Conservation (phyloP, 1,140 invertebrate genomes). For the Cydia fagiglandana region DNA sequence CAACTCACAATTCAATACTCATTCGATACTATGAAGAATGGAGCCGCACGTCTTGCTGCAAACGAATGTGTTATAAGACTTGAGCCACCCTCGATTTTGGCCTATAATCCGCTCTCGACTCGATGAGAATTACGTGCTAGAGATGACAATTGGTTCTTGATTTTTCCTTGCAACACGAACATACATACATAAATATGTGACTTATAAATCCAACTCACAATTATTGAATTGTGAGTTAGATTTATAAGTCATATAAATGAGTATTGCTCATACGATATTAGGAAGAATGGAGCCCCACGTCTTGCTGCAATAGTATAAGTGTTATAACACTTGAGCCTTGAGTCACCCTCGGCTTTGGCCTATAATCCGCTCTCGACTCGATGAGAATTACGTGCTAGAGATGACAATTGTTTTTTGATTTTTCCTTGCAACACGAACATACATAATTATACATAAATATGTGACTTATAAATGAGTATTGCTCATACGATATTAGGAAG, state of each 20-base stretch:
- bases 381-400: conserved; percentile 65
- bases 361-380: conserved; percentile 70
- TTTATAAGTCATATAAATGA: no score
- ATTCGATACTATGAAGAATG: not conserved
- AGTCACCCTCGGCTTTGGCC: conserved; percentile 40
- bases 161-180: conserved; percentile 35
- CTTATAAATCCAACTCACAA: no score
- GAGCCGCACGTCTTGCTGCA: not conserved
- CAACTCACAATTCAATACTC: not conserved
- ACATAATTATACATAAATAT: no score
- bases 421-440: conserved; percentile 16
- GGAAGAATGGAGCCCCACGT: not conserved
- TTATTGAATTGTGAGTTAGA: no score
- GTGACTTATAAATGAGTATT: no score
- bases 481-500: not conserved
- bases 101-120: conserved; percentile 68
- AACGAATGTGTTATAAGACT: not conserved
- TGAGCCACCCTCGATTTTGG: conserved; percentile 40
- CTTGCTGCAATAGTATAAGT: not conserved
- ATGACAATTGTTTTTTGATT: conserved; percentile 53
- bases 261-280: not conserved
- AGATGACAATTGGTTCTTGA: conserved; percentile 54
- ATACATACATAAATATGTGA: no score
- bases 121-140: conserved; percentile 65
- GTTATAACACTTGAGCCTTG: not conserved